phyloP scores from a whole-genome alignment of 1,140 invertebrate genomes.

The Cheumatopsyche charites region DNA sequence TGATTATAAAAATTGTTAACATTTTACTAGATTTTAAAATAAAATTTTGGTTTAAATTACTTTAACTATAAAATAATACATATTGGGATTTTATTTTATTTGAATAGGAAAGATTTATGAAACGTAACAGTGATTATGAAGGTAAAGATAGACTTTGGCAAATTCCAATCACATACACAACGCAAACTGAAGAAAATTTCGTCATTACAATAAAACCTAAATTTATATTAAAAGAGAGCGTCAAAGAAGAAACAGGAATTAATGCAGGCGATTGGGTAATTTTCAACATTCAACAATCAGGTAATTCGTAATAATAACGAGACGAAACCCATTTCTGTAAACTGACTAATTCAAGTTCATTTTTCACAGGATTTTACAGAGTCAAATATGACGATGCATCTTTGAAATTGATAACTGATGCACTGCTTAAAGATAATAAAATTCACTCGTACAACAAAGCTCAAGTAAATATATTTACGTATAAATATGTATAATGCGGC shows the following conservation, averaged over 20 bases:
- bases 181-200: background rate
- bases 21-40: too few species aligned
- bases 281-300: constrained; percentile 22
- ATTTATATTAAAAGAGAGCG: background rate
- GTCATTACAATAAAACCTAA: background rate
- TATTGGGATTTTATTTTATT: too few species aligned
- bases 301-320: background rate
- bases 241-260: background rate
- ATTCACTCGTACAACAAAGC: constrained; percentile 4
- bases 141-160: background rate
- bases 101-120: constrained; percentile 3
- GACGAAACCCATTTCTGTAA: too few species aligned
- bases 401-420: background rate
- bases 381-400: background rate
- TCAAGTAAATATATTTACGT: background rate
- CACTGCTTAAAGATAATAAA: background rate
- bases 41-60: too few species aligned
- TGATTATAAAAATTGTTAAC: too few species aligned
- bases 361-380: constrained; percentile 23
- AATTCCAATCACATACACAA: constrained; percentile 8
- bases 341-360: too few species aligned
- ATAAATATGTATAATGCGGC: background rate
- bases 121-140: background rate
- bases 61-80: too few species aligned
- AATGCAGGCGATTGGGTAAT: background rate